Percentiles rank a stretch among this genome's conserved stretches.
Conservation (phyloP, 2,888 invertebrate species). For the Tenthredo mesomela region DNA sequence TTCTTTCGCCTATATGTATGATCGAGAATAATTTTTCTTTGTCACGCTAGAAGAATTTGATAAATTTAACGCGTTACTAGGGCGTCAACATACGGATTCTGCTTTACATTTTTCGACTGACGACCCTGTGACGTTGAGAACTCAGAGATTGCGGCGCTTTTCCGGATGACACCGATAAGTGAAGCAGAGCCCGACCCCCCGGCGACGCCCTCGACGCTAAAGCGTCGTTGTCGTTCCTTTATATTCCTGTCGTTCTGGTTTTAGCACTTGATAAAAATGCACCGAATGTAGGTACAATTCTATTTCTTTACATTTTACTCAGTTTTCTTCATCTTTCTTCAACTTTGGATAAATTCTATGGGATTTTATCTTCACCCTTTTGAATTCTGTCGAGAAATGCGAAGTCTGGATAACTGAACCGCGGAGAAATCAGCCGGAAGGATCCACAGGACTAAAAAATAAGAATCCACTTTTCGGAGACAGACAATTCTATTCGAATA, state of each 20-base stretch:
- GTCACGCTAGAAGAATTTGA: not conserved
- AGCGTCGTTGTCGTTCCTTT: slow-evolving; percentile 45
- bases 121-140: not conserved
- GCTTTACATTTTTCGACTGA: slow-evolving; percentile 1
- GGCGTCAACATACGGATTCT: slow-evolving; percentile 1
- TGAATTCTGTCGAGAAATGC: not conserved
- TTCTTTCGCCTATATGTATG: not conserved
- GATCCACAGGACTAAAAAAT: not conserved
- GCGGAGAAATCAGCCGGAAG: not conserved
- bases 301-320: not conserved
- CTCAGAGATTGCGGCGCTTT: slow-evolving; percentile 36
- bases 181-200: slow-evolving; percentile 24
- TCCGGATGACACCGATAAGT: slow-evolving; percentile 47
- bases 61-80: not conserved
- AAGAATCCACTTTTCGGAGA: not conserved
- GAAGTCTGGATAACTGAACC: not conserved
- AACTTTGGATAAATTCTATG: not conserved
- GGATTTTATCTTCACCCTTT: not conserved
- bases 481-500: not conserved
- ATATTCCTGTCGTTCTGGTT: slow-evolving; percentile 26
- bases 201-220: slow-evolving; percentile 40
- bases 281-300: slow-evolving; percentile 33
- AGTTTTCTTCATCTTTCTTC: not conserved
- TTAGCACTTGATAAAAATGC: slow-evolving; percentile 47
- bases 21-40: not conserved